These are phyloP conservation scores for Argya squamiceps DNA, from an alignment of 2,797 vertebrate species.

Conservation along the genomic window DNA sequence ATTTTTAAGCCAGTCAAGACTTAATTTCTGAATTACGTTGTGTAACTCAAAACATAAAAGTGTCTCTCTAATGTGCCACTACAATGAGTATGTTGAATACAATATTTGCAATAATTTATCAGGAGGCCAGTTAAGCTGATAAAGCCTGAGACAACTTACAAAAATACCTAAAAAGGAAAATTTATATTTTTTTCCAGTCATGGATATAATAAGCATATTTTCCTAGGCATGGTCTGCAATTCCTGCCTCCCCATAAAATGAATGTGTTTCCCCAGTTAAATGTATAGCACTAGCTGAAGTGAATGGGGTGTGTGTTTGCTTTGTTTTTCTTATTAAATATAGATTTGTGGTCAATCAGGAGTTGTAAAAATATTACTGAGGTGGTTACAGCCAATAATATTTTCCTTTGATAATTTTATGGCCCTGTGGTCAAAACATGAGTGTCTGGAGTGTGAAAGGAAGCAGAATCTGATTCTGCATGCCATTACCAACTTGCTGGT, in stretches of 20 bases:
- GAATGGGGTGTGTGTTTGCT: conserved; percentile 61
- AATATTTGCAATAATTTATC: conserved; percentile 30
- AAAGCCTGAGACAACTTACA: conserved; percentile 36
- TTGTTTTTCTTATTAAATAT: conserved; percentile 71
- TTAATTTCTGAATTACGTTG: conserved; percentile 12
- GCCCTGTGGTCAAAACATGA: conserved; percentile 59
- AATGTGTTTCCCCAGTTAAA: conserved; percentile 19
- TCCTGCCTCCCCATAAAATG: conserved; percentile 5
- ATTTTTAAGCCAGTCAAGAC: background rate
- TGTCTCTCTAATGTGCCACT: background rate
- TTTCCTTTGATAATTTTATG: conserved; percentile 69
- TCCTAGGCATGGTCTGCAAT: background rate
- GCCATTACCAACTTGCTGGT: conserved; percentile 48
- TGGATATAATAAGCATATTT: conserved; percentile 47
- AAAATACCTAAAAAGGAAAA: conserved; percentile 46
- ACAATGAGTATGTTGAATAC: background rate
- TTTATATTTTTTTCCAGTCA: conserved; percentile 37
- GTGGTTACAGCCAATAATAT: conserved; percentile 66
- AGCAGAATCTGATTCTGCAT: conserved; percentile 57
- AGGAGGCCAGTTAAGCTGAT: conserved; percentile 11
- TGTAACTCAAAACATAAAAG: background rate
- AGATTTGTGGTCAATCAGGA: conserved; percentile 68
- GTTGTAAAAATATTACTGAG: conserved; percentile 63
- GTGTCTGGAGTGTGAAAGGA: conserved; percentile 65
- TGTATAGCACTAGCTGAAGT: background rate